Percentiles rank a stretch among this genome's conserved stretches.
Conservation (phyloP, 2,888 invertebrate species). For the Bombyx huttoni region DNA sequence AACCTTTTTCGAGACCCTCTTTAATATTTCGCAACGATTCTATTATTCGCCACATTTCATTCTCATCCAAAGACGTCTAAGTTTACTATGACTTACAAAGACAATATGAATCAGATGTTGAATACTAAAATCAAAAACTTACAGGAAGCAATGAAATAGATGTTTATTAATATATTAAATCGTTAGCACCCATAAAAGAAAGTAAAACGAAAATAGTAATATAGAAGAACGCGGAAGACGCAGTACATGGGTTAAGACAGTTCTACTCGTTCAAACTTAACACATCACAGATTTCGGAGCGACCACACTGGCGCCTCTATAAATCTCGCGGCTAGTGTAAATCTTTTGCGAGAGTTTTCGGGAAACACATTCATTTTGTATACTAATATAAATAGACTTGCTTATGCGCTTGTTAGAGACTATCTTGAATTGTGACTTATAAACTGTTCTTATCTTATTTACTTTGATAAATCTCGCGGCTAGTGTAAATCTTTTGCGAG, state of each 20-base stretch:
- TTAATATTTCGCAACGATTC: background rate
- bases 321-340: conserved; percentile 15
- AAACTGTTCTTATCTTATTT: too few species aligned
- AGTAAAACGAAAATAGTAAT: conserved; percentile 49
- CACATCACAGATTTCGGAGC: conserved; percentile 21
- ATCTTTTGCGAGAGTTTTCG: conserved; percentile 12
- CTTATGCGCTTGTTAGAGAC: conserved; percentile 7
- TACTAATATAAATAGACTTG: conserved; percentile 11
- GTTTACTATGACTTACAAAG: too few species aligned
- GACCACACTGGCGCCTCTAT: conserved; percentile 13
- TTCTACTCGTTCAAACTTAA: conserved; percentile 17
- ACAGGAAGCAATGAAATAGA: conserved; percentile 34
- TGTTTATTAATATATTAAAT: conserved; percentile 25
- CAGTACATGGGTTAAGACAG: conserved; percentile 23
- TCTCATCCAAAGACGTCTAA: too few species aligned
- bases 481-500: conserved; percentile 13
- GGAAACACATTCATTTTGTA: conserved; percentile 11
- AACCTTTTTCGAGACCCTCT: background rate
- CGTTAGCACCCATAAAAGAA: conserved; percentile 33
- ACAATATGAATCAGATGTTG: background rate
- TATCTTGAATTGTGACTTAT: too few species aligned
- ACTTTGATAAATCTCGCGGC: conserved; percentile 15
- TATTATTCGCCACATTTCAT: background rate
- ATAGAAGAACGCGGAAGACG: conserved; percentile 55
- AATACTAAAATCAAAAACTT: conserved; percentile 12